Conservation (phyloP, 2,797 vertebrate genomes). For the Trachurus trachurus region DNA sequence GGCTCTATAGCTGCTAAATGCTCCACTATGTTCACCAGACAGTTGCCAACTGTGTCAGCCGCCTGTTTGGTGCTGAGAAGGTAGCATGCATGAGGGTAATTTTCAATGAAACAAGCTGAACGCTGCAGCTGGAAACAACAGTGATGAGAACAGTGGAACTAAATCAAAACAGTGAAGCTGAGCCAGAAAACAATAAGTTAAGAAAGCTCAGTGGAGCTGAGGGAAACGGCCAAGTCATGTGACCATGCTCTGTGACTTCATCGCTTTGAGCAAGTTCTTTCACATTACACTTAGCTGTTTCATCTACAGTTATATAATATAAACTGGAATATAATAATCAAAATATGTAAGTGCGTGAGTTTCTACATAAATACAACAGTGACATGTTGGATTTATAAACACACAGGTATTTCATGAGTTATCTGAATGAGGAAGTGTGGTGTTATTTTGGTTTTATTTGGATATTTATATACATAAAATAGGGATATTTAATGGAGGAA, state of each 20-base stretch:
- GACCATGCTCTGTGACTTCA: neutral
- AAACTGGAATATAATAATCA: neutral
- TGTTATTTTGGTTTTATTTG: too few species aligned
- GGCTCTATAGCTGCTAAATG: neutral
- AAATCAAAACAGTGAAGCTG: neutral
- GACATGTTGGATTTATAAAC: neutral
- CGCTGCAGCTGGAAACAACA: slow-evolving; percentile 3
- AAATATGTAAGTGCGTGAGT: neutral
- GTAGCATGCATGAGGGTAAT: neutral
- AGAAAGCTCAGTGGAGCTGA: neutral
- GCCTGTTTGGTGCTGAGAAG: neutral
- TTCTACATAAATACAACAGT: neutral
- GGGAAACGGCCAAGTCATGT: neutral
- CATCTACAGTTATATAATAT: neutral
- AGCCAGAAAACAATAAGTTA: too few species aligned
- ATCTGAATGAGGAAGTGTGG: too few species aligned
- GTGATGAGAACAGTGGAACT: neutral
- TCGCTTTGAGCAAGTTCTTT: neutral
- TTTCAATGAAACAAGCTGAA: neutral
- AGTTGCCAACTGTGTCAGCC: neutral
- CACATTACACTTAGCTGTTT: neutral
- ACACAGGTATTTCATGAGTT: too few species aligned
- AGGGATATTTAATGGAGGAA: too few species aligned
- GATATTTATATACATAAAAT: too few species aligned
- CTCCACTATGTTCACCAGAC: neutral